These are phyloP conservation scores for Sternotherus odoratus DNA, from an alignment of 2,797 vertebrate genomes.

Conservation along the genomic window DNA sequence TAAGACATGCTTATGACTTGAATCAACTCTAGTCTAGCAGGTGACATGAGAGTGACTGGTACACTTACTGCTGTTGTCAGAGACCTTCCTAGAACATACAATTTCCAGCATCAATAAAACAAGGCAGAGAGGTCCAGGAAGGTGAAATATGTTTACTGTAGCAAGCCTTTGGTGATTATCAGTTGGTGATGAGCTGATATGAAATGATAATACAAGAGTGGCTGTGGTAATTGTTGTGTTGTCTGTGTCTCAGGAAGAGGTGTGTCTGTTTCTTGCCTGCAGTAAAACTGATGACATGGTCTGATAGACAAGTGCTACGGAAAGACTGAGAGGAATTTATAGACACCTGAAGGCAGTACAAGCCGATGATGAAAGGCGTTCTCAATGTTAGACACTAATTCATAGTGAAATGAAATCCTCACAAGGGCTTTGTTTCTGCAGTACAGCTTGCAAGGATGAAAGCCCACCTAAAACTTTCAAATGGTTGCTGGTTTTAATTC, in stretches of 20 bases:
- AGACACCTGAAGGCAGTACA: constrained; percentile 83
- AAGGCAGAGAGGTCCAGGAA: constrained; percentile 33
- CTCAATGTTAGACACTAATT: constrained; percentile 81
- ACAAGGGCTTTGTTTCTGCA: constrained; percentile 71
- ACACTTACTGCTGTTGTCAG: not conserved
- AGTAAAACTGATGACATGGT: constrained; percentile 82
- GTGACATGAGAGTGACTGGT: not conserved
- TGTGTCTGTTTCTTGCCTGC: constrained; percentile 81
- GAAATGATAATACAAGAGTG: constrained; percentile 73
- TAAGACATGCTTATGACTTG: not conserved
- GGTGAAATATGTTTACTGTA: not conserved
- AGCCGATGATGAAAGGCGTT: constrained; percentile 80
- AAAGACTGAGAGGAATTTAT: constrained; percentile 82
- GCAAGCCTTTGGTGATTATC: constrained; percentile 51
- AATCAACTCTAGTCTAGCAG: fast-evolving
- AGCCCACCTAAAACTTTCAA: constrained; percentile 66
- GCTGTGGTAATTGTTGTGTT: constrained; percentile 79
- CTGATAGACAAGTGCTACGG: constrained; percentile 83
- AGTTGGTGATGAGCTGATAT: constrained; percentile 73
- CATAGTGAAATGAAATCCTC: constrained; percentile 78
- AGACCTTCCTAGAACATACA: not conserved
- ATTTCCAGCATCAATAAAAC: not conserved
- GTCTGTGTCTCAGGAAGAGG: constrained; percentile 84
- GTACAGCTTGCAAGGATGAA: constrained; percentile 69
- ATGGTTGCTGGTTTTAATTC: constrained; percentile 68